phyloP scores from a whole-genome alignment of 2,797 vertebrate species.

The Sebastes cheni region DNA sequence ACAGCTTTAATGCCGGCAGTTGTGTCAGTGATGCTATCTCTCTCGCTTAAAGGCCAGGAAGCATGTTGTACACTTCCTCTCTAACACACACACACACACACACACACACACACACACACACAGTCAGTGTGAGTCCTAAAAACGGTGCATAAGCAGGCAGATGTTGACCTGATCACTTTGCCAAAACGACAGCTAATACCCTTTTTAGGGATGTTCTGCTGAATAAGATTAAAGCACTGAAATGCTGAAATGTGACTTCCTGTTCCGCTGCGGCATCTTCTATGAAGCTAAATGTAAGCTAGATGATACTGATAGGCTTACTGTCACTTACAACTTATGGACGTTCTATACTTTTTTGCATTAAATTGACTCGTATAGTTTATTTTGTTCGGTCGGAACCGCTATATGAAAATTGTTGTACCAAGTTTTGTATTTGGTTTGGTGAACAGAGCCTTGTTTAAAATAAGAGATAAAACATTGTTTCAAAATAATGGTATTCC shows the following conservation, averaged over 20 bases:
- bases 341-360: not conserved
- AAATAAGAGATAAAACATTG: not conserved
- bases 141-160: slow-evolving; percentile 1
- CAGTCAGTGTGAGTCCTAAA: not conserved
- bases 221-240: slow-evolving; percentile 15
- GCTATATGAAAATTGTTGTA: not conserved
- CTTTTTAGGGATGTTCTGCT: slow-evolving; percentile 14
- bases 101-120: not conserved
- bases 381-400: not conserved
- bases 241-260: slow-evolving; percentile 15
- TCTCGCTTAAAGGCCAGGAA: slow-evolving; percentile 18
- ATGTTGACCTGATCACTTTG: slow-evolving; percentile 4
- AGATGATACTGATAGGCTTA: not conserved
- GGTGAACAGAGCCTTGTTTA: not conserved
- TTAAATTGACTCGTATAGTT: not conserved
- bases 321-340: not conserved
- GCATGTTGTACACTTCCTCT: not conserved
- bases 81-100: not conserved
- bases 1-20: not conserved
- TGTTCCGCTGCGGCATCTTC: slow-evolving; percentile 5
- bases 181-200: not conserved
- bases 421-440: not conserved
- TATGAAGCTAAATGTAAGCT: not conserved
- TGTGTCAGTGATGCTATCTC: slow-evolving; percentile 11
- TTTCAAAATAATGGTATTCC: not conserved